Evolutionary conservation across 2,888 invertebrate genomes (phyloP).

Genomic region (Zele albiditarsus): DNA sequence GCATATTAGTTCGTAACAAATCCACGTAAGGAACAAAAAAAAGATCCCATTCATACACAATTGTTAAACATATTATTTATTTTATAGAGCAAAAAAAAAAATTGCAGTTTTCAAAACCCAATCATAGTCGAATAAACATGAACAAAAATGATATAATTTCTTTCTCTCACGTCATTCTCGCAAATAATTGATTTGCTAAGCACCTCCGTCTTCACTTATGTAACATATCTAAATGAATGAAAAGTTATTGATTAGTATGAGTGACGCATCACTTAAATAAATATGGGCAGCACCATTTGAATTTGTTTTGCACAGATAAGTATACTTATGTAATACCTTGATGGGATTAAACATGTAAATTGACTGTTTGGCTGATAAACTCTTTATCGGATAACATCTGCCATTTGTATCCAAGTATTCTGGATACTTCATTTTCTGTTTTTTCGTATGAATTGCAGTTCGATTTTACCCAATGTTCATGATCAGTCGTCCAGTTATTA

Average conservation of each 20-base stretch:
- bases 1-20: neutral
- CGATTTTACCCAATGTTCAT: constrained; percentile 79
- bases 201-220: neutral
- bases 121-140: neutral
- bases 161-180: neutral
- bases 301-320: neutral
- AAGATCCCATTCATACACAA: neutral
- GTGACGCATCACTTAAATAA: neutral
- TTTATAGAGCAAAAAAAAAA: neutral
- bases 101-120: neutral
- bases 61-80: constrained; percentile 17
- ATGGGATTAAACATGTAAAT: constrained; percentile 62
- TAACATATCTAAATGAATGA: neutral
- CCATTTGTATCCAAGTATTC: constrained; percentile 81
- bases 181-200: neutral
- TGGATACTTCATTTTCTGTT: constrained; percentile 81
- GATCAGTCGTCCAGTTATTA: constrained; percentile 80
- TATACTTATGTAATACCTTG: neutral
- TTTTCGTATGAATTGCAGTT: constrained; percentile 78
- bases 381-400: constrained; percentile 79
- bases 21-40: neutral
- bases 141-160: neutral
- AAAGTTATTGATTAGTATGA: neutral
- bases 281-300: neutral
- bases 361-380: constrained; percentile 75